Evolutionary conservation across 2,797 vertebrate species (phyloP), one percentile per base, ranked within the genome.

Genomic region (Channa striata): DNA sequence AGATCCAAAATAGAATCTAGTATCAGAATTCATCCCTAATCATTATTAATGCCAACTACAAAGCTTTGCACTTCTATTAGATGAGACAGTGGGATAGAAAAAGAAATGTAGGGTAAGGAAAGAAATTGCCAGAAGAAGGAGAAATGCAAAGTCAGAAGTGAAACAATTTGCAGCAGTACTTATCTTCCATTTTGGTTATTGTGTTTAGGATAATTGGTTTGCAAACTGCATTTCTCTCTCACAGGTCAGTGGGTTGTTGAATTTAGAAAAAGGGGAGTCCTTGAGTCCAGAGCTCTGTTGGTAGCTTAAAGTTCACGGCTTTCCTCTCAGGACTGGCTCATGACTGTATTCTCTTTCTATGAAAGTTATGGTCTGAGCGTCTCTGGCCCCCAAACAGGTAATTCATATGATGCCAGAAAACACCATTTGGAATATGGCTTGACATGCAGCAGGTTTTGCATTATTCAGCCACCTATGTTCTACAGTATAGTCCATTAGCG

Each of bases 141-240:
- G 4, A 48, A 37, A 44, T n/a, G 40, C 20, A 52, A 21, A 52
- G 30, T 37, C 25, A 39, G 2, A 17, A 34, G 25, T 52, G 44
- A 54, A 40, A 46, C 48, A 33, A 39, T 11, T 30, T 30, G 16
- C 1, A 25, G 23, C 2, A 3, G 8, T 17, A 36, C 50, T 3
- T 58, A 33, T 60, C 46, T n/a, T 52, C 6, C 20, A 30, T 46
- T 8, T 5, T 23, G 51, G 51, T 23, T 53, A 9, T 11, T 64
- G 51, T 65, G 48, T 74, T 83, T 66, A 49, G n/a, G 25, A 44
- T 65, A 25, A 64, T 33, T 75, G 25, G 12, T 33, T 60, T 66
- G 36, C n/a, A 30, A 59, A 23, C 8, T 33, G 23, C 16, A 10
- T 23, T 19, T 57, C 39, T 46, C 37, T 42, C 54, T 58, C 14